Percentiles rank a stretch among this genome's conserved stretches.
phyloP scores from a whole-genome alignment of 2,888 invertebrate species.

The Erebia aethiops region DNA sequence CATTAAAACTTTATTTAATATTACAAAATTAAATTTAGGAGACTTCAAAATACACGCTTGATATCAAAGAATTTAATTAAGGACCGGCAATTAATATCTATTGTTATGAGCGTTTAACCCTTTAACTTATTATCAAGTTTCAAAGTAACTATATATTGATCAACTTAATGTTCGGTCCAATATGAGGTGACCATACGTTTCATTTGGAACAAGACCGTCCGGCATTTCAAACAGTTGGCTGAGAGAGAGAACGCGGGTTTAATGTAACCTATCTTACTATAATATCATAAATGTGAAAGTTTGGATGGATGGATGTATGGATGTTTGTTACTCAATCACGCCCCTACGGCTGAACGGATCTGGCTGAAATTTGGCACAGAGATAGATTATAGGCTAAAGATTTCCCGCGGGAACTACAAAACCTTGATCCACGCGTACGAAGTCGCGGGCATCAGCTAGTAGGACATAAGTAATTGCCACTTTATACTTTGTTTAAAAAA shows the following conservation, averaged over 20 bases:
- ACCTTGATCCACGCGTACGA: too few relatives aligned
- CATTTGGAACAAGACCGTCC: not conserved
- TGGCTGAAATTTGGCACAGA: too few relatives aligned
- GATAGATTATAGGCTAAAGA: too few relatives aligned
- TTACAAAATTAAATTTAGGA: not conserved
- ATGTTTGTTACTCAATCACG: too few relatives aligned
- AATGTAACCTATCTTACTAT: too few relatives aligned
- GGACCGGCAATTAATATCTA: not conserved
- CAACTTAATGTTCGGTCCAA: not conserved
- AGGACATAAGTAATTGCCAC: too few relatives aligned
- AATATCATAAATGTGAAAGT: too few relatives aligned
- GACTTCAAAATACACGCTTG: not conserved
- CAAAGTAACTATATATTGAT: not conserved
- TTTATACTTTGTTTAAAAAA: not conserved
- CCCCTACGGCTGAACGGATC: too few relatives aligned
- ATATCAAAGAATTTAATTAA: not conserved
- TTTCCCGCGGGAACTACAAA: too few relatives aligned
- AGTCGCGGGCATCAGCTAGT: too few relatives aligned
- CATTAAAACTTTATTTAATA: not conserved
- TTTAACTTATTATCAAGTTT: not conserved
- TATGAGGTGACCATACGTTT: not conserved
- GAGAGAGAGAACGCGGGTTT: not conserved
- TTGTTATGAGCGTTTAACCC: not conserved
- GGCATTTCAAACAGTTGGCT: not conserved
- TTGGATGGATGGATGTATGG: too few relatives aligned